Evolutionary conservation across 2,888 invertebrate species (phyloP), one percentile per base, ranked within the genome.

Genomic region (Salpingus planirostris): DNA sequence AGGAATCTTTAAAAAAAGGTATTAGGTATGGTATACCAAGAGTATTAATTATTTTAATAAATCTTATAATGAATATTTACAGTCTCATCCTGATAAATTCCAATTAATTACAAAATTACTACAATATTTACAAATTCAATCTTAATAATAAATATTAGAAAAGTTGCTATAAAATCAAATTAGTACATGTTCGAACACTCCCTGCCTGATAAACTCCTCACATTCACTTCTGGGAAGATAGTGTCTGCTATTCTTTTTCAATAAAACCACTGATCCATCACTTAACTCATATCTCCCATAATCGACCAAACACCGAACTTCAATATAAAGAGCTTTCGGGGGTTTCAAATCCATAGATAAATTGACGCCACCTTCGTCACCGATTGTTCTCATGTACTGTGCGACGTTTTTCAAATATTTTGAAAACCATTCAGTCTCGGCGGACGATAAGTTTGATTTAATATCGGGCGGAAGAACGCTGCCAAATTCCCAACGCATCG

Each of bases 401-500:
- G 90, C 88, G 38, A 96, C 65, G 18, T 78, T 77, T 52, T 80
- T 83, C 24, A 87, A 92, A 62, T 97, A 96, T 40, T 79, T 79
- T 30, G 80, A 79, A 55, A 95, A 91, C 84, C 92, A 97, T 35
- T 79, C 73, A 15, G 82, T 74, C 69, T 95, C 95, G 1, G 82
- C 75, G 52, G 83, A 79, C 29, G 85, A 80, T 21, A 95, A 66
- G 38, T 84, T 76, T 31, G 75, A 71, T 57, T 84, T 80, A 0
- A 95, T 79, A 57, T 93, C 91, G 0, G 76, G 62, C 0, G 96
- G 95, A 31, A 97, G 63, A 26, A 92, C 82, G 21, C 91, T 86
- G 1, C 97, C 97, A 59, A 93, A 88, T 54, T 93, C 88, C 97
- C 97, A 97, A 26, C 97, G 73, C 62, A 92, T 73, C n/a, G 84